Conservation (phyloP, 2,888 invertebrate species). For the Folsomia candida region DNA sequence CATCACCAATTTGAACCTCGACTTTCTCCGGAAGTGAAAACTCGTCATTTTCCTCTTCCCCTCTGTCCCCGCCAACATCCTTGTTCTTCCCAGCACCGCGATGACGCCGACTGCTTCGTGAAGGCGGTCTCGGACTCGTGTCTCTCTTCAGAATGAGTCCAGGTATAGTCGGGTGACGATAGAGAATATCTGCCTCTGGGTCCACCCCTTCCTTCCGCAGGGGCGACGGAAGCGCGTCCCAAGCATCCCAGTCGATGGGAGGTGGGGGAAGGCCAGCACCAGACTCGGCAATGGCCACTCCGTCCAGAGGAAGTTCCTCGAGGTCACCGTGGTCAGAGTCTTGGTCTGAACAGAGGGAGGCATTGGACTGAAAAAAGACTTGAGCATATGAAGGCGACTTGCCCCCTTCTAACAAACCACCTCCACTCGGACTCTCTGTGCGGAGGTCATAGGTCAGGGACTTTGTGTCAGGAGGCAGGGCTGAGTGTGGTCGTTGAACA, state of each 20-base stretch:
- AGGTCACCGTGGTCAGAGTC: neutral
- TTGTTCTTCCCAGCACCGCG: slow-evolving; percentile 24
- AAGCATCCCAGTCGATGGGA: no score
- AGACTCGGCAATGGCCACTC: no score
- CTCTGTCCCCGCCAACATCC: slow-evolving; percentile 1
- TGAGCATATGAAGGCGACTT: slow-evolving; percentile 47
- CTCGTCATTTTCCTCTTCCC: slow-evolving; percentile 24
- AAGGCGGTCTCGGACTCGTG: slow-evolving; percentile 17
- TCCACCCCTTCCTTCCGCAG: neutral
- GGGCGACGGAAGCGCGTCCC: neutral
- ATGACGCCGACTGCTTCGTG: slow-evolving; percentile 29
- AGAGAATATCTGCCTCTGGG: neutral
- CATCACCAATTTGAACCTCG: slow-evolving; percentile 12
- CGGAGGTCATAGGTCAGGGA: neutral
- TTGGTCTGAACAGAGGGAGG: slow-evolving; percentile 10
- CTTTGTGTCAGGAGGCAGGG: neutral
- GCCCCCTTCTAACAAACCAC: slow-evolving; percentile 25
- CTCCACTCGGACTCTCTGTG: slow-evolving; percentile 19
- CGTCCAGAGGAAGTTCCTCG: neutral
- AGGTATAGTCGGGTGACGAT: slow-evolving; percentile 47
- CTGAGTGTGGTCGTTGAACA: slow-evolving; percentile 21
- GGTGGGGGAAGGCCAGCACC: neutral
- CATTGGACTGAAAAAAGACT: slow-evolving; percentile 41
- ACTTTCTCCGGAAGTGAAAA: slow-evolving; percentile 19
- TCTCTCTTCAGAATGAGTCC: slow-evolving; percentile 45